phyloP scores from a whole-genome alignment of 1,140 invertebrate species.

The Bombus waltoni region DNA sequence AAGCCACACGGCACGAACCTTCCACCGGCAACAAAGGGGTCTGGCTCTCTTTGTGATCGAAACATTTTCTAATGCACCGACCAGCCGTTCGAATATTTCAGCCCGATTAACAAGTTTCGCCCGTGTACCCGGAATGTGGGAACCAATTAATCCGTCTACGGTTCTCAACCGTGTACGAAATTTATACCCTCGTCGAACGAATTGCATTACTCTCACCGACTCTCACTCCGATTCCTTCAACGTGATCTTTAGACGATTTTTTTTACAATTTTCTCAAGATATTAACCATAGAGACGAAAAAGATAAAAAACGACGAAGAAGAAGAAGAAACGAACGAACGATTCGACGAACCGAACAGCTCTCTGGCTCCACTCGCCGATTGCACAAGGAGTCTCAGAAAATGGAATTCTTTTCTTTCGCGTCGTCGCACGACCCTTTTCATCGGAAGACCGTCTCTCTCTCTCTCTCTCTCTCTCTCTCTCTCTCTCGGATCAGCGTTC shows the following conservation, averaged over 20 bases:
- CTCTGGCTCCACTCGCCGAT: not conserved
- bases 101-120: constrained; percentile 33
- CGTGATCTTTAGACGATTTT: not conserved
- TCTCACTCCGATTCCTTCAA: not conserved
- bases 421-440: not conserved
- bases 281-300: not conserved
- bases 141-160: constrained; percentile 34
- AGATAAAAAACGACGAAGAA: not conserved
- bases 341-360: not conserved
- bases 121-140: constrained; percentile 12
- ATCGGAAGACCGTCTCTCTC: not conserved
- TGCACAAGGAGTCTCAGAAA: not conserved
- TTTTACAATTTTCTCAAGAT: not conserved
- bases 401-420: not conserved
- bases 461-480: no score
- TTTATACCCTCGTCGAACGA: not conserved
- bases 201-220: not conserved
- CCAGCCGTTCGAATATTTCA: constrained; percentile 26
- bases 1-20: not conserved
- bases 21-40: constrained; percentile 32
- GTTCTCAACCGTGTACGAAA: not conserved
- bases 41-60: constrained; percentile 45
- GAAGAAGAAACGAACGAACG: not conserved
- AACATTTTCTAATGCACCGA: constrained; percentile 43
- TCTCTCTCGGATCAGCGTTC: not conserved